Conservation (phyloP, 2,888 invertebrate species). For the Julus scandinavius region DNA sequence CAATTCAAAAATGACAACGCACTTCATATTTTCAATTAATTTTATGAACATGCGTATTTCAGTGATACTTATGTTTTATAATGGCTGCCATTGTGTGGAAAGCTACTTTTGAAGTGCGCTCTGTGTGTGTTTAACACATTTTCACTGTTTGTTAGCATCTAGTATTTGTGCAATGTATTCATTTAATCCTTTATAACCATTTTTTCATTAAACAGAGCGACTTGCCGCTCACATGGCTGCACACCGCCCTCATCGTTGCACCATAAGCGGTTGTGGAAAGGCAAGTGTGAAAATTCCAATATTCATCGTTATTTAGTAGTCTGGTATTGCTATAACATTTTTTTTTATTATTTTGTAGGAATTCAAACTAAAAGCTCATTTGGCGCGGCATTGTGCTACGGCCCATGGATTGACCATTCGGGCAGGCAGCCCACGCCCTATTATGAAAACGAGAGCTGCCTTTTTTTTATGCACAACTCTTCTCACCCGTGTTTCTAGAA, state of each 20-base stretch:
- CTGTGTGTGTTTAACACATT: not conserved
- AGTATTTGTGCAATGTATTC: not conserved
- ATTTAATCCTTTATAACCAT: not conserved
- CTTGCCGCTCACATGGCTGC: constrained; percentile 70
- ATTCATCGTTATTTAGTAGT: not conserved
- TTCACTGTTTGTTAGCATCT: not conserved
- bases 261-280: constrained; percentile 90
- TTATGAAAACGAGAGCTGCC: constrained; percentile 97
- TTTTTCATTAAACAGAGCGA: constrained; percentile 64
- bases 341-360: constrained; percentile 69
- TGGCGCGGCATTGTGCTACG: constrained; percentile 92
- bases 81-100: not conserved
- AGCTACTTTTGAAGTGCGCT: not conserved
- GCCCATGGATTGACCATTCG: constrained; percentile 84
- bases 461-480: constrained; percentile 94
- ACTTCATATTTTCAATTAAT: not conserved
- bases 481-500: constrained; percentile 87
- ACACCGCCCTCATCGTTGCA: constrained; percentile 87
- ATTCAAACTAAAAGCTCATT: constrained; percentile 93
- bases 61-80: not conserved
- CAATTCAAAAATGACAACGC: not conserved
- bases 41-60: not conserved
- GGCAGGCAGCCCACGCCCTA: constrained; percentile 84
- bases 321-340: not conserved
- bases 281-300: constrained; percentile 62